Percentiles rank a stretch among this genome's conserved stretches.
Evolutionary conservation across 2,113 vertebrate species (phyloP).

Genomic region (Cololabis saira): DNA sequence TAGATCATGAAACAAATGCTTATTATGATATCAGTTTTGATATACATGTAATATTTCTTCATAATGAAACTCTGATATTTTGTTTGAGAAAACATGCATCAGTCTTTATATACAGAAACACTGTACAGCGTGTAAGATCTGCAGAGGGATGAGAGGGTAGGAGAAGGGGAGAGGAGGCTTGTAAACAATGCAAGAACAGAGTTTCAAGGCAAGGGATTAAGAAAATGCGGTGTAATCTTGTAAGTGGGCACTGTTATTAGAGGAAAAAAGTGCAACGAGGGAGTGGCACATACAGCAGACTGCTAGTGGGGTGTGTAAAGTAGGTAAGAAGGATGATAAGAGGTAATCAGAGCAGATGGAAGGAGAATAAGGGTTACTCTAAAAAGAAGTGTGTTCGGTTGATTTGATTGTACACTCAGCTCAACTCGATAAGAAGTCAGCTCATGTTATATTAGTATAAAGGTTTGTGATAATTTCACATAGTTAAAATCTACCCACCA

Average conservation of each 20-base stretch:
- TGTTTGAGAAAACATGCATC: conserved; percentile 81
- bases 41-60: conserved; percentile 59
- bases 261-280: background rate
- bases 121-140: conserved; percentile 59
- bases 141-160: background rate
- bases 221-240: background rate
- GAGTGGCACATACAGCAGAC: background rate
- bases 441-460: background rate
- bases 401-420: background rate
- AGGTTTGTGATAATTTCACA: background rate
- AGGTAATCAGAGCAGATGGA: conserved; percentile 5
- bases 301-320: conserved; percentile 8
- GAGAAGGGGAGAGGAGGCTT: background rate
- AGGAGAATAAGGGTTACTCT: background rate
- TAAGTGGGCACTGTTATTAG: background rate
- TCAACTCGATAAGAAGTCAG: background rate
- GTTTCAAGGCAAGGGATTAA: background rate
- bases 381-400: no score
- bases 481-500: background rate
- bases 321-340: background rate
- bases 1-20: conserved; percentile 35
- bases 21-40: conserved; percentile 55
- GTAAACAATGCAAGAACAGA: conserved; percentile 4
- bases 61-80: conserved; percentile 72
- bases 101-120: conserved; percentile 76